Evolutionary conservation across 2,888 invertebrate species (phyloP).

Genomic region (Philonicus albiceps): DNA sequence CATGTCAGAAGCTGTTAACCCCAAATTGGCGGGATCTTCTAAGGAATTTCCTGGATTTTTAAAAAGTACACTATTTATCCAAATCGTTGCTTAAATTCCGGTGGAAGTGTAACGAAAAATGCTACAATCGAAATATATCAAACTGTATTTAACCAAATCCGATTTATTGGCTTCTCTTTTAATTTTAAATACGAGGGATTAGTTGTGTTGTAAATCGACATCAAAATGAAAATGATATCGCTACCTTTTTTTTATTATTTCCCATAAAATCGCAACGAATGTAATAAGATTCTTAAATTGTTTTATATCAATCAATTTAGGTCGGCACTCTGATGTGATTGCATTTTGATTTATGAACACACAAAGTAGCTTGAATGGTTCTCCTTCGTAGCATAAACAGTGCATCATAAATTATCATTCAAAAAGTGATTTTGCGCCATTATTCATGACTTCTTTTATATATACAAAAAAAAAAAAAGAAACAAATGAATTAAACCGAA

Average conservation of each 20-base stretch:
- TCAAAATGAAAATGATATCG: no score
- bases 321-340: background rate
- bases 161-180: no score
- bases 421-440: slow-evolving; percentile 14
- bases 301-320: background rate
- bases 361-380: background rate
- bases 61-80: background rate
- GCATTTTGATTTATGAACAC: background rate
- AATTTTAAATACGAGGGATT: no score
- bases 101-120: no score
- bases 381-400: background rate
- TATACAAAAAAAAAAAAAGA: background rate
- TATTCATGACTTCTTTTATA: slow-evolving; percentile 9
- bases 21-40: background rate
- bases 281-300: background rate
- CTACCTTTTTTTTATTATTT: no score
- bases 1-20: slow-evolving; percentile 1
- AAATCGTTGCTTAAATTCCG: background rate
- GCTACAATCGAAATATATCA: no score
- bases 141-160: no score
- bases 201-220: no score
- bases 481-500: background rate
- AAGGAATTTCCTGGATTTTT: background rate
- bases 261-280: background rate
- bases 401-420: background rate